Conservation (phyloP, 35 echinoderm and acorn worm genomes). For the Lytechinus pictus region DNA sequence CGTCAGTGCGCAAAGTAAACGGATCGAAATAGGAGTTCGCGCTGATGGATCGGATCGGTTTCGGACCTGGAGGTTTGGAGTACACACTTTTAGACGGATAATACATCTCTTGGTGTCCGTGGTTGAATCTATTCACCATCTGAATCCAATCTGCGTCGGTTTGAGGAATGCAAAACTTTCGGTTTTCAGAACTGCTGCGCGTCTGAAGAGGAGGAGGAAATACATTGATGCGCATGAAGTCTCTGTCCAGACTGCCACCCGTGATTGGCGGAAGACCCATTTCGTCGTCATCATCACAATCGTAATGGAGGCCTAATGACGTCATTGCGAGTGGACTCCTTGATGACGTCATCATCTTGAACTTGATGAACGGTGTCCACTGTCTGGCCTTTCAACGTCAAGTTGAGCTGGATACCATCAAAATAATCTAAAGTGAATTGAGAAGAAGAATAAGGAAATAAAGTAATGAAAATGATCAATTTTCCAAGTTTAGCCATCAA, state of each 20-base stretch:
- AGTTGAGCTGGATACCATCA: no score
- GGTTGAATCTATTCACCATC: slow-evolving; percentile 12
- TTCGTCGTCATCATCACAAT: neutral
- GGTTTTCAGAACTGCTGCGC: neutral
- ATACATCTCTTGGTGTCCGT: neutral
- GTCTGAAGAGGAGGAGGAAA: neutral
- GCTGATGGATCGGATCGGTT: neutral
- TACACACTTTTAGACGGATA: neutral
- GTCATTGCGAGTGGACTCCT: neutral
- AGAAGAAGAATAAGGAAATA: no score
- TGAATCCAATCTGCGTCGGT: slow-evolving; percentile 40
- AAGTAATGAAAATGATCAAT: no score
- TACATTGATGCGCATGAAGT: slow-evolving; percentile 31
- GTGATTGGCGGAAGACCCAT: neutral
- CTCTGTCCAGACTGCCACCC: neutral
- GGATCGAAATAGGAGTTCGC: slow-evolving; percentile 39
- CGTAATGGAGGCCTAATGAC: slow-evolving; percentile 28
- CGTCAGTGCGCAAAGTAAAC: neutral
- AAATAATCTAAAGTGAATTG: no score
- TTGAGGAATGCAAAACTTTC: neutral
- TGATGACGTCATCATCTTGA: neutral
- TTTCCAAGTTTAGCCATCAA: no score
- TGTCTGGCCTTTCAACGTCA: no score
- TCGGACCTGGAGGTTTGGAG: neutral
- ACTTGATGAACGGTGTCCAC: no score